Conservation (phyloP, 2,113 vertebrate genomes). For the Rhegmatorhina hoffmannsi region DNA sequence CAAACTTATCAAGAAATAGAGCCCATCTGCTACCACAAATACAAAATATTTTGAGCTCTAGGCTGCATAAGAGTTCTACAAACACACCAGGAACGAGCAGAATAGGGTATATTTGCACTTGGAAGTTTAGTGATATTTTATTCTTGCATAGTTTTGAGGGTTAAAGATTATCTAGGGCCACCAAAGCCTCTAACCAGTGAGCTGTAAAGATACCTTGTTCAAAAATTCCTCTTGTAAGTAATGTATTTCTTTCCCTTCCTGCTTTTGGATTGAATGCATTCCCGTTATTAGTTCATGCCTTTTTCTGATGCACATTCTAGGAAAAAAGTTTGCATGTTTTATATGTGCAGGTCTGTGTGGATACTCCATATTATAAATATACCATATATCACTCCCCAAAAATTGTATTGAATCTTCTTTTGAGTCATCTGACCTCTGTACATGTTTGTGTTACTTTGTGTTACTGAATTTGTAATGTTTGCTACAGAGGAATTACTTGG, state of each 20-base stretch:
- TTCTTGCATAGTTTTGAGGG: background rate
- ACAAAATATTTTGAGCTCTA: background rate
- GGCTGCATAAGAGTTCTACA: background rate
- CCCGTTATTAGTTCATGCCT: background rate
- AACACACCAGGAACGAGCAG: background rate
- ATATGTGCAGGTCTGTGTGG: background rate
- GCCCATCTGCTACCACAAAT: background rate
- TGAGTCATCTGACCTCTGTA: background rate
- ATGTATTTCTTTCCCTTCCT: background rate
- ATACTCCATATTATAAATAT: background rate
- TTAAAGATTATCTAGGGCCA: background rate
- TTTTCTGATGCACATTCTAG: background rate
- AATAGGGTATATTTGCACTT: background rate
- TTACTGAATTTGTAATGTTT: background rate
- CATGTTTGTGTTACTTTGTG: background rate
- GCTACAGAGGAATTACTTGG: background rate
- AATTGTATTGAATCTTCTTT: background rate
- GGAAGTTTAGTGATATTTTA: background rate
- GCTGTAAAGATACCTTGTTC: background rate
- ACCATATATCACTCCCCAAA: rapidly evolving
- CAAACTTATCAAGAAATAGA: background rate
- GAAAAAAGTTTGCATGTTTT: background rate
- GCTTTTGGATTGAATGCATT: background rate
- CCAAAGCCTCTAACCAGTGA: background rate
- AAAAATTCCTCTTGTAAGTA: background rate